Base-by-base conservation (phyloP, 2,888 invertebrate species). In the Eilema caniola region DNA sequence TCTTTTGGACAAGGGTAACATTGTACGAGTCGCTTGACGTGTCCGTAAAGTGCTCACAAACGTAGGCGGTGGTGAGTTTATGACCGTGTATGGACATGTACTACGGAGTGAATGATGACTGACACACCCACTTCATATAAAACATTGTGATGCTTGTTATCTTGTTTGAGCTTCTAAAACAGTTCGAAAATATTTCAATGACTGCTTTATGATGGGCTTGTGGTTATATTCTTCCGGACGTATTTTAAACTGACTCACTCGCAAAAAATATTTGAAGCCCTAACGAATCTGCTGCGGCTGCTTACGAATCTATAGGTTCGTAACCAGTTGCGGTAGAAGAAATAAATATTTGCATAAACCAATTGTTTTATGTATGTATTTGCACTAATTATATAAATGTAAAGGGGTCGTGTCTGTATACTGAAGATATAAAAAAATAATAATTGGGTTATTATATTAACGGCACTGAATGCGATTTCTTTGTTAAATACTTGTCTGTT, bases 121-220 rank as follows among this genome's bases (percentile, higher is more conserved):
- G 88, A 86, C 86, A 88, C 86, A 79, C 86, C 87, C 85, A 86
- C 85, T 81, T 81, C 76, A 71, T 74, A 81, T 81, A 81, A 81
- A 83, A 81, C 79, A 83, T 85, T 85, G 80, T 80, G 79, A 79
- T 80, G 81, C 75, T 74, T 71, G 79, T 85, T 75, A 79, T 74
- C 79, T 76, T 72, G 71, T 74, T 77, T 73, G 75, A 72, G 62
- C 65, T 33, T 74, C 70, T 66, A 72, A 75, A 76, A 65, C 62
- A 73, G 70, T 79, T 82, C 62, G 66, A 79, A 76, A 78, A 75
- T 71, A 64, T 74, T 72, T 74, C 75, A 72, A 66, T 72, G 72
- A 62, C 68, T 59, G 67, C 31, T 69, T 69, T 69, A 60, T 69
- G 57, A 62, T 53, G 57, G 31, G n/a, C n/a, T n/a, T n/a, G n/a